Evolutionary conservation across 2,888 invertebrate species (phyloP).

Genomic region (Tinea semifulvella): DNA sequence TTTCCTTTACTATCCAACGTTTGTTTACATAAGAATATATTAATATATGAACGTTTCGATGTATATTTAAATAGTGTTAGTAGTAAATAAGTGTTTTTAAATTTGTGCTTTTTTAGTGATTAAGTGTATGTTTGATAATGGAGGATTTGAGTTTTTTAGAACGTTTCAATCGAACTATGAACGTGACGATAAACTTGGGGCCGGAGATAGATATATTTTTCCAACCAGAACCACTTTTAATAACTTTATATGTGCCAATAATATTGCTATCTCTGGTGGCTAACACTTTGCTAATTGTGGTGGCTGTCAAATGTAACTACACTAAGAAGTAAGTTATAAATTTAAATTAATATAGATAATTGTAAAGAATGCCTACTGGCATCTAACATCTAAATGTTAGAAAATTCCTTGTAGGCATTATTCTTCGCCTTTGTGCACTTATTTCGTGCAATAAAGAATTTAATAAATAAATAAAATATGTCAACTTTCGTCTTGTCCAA

Average conservation of each 20-base stretch:
- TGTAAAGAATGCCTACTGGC: no score
- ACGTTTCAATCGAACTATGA: constrained; percentile 21
- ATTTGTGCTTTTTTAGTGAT: no score
- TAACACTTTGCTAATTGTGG: constrained; percentile 72
- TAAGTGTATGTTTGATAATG: neutral
- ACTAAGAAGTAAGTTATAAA: constrained; percentile 71
- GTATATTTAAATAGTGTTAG: neutral
- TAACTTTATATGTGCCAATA: constrained; percentile 70
- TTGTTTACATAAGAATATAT: no score
- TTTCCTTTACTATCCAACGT: no score
- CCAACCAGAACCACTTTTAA: constrained; percentile 58
- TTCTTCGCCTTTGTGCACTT: no score
- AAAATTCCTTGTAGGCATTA: no score
- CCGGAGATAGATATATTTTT: constrained; percentile 47
- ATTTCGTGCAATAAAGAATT: no score
- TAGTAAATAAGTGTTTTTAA: constrained; percentile 2
- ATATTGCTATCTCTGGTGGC: constrained; percentile 70
- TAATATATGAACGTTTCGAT: neutral
- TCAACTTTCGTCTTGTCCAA: no score
- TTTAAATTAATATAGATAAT: no score
- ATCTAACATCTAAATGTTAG: no score
- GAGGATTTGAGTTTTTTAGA: constrained; percentile 1
- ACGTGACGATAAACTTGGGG: constrained; percentile 33
- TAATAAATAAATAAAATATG: no score
- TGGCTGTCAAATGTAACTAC: constrained; percentile 73